phyloP scores from a whole-genome alignment of 2,113 vertebrate genomes.

The Alectura lathami region DNA sequence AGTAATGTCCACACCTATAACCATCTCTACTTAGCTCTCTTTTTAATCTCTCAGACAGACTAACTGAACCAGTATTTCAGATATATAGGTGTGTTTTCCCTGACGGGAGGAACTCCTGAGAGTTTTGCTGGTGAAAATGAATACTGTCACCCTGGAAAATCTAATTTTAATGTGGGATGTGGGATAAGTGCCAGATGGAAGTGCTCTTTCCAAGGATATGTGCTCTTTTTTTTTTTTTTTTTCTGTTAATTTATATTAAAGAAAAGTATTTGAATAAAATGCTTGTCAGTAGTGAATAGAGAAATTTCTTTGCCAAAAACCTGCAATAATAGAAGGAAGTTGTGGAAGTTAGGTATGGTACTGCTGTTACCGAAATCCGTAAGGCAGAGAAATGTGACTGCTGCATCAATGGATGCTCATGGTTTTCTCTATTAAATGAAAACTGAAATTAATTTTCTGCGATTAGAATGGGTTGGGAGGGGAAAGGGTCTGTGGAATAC shows the following conservation, averaged over 20 bases:
- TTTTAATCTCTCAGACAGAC: neutral
- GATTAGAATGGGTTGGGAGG: neutral
- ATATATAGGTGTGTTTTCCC: neutral
- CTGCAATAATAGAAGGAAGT: neutral
- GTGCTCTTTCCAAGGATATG: neutral
- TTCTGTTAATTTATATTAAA: neutral
- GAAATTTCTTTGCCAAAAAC: neutral
- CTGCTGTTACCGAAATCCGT: neutral
- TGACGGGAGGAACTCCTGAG: neutral
- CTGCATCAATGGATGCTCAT: neutral
- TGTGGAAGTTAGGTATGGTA: neutral
- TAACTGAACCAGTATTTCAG: neutral
- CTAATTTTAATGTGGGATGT: neutral
- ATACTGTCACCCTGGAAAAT: neutral
- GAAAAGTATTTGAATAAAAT: neutral
- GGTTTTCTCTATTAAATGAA: neutral
- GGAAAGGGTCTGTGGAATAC: neutral
- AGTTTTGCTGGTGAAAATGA: neutral
- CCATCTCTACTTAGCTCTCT: neutral
- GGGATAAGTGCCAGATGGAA: neutral
- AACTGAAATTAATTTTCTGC: neutral
- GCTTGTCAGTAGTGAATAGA: neutral
- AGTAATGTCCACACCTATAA: neutral
- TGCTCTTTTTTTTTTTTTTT: neutral
- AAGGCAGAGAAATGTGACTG: neutral